A percentile compares a stretch with the other conserved stretches of the same genome.
These are phyloP conservation scores for Anguilla pacifica DNA, from an alignment of 2,797 vertebrate genomes.

Conservation along the genomic window DNA sequence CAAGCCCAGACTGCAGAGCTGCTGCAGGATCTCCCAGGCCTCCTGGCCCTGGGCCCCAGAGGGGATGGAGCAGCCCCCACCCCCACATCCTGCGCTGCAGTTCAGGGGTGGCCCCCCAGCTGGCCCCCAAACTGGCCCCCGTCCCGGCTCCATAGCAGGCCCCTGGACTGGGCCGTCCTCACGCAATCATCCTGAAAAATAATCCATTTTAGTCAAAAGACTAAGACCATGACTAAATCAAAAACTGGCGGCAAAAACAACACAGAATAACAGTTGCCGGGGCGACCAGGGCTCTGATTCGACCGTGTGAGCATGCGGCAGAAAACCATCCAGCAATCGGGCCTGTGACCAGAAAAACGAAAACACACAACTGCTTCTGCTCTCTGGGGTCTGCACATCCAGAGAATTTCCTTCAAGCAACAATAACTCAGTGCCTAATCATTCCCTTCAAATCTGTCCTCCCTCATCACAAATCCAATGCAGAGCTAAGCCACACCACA, in stretches of 20 bases:
- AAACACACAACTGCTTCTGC: neutral
- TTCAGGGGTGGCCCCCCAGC: constrained; percentile 86
- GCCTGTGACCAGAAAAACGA: neutral
- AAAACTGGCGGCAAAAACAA: too few relatives aligned
- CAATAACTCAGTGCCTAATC: neutral
- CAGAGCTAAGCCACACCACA: neutral
- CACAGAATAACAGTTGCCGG: too few relatives aligned
- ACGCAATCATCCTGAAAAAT: constrained; percentile 64
- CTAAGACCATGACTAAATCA: too few relatives aligned
- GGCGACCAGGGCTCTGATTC: neutral
- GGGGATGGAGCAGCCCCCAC: constrained; percentile 72
- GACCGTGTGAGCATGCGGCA: too few relatives aligned
- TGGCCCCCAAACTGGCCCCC: constrained; percentile 49
- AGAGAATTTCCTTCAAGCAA: neutral
- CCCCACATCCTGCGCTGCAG: constrained; percentile 84
- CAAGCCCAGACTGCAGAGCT: constrained; percentile 80
- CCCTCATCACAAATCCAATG: neutral
- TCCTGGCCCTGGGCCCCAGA: constrained; percentile 71
- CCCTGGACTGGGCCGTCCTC: constrained; percentile 54
- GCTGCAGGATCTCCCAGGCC: constrained; percentile 72
- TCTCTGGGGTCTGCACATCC: neutral
- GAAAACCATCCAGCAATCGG: too few relatives aligned
- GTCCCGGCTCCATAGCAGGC: constrained; percentile 78
- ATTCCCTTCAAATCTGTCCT: neutral
- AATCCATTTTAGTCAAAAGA: neutral